A percentile compares a stretch with the other conserved stretches of the same genome.
Evolutionary conservation across 2,888 invertebrate genomes (phyloP).

Genomic region (Notodromas monacha): DNA sequence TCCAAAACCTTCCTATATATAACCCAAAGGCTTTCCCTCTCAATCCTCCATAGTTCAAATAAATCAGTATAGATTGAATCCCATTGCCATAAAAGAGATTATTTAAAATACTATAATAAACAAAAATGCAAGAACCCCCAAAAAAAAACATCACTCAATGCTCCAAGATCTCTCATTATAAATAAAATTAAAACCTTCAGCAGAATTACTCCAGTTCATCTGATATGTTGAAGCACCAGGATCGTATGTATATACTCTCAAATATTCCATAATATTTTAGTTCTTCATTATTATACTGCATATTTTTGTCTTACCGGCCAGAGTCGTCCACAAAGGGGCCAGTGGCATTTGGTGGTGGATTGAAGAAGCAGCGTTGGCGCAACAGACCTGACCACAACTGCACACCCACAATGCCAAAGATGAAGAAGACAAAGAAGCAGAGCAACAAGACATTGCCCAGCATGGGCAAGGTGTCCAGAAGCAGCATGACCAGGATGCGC

Average conservation of each 20-base stretch:
- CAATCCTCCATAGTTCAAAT: too few relatives aligned
- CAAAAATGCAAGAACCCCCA: too few relatives aligned
- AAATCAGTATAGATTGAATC: too few relatives aligned
- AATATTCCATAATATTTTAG: too few relatives aligned
- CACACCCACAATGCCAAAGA: constrained; percentile 96
- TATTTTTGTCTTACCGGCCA: too few relatives aligned
- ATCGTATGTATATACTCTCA: too few relatives aligned
- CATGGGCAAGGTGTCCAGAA: constrained; percentile 95
- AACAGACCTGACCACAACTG: constrained; percentile 96
- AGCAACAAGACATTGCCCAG: constrained; percentile 76
- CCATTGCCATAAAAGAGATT: too few relatives aligned
- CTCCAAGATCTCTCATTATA: constrained; percentile 11
- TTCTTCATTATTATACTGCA: too few relatives aligned
- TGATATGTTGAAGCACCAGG: constrained; percentile 1
- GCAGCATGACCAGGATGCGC: constrained; percentile 88
- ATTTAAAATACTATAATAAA: too few relatives aligned
- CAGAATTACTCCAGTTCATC: not conserved
- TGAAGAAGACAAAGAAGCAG: constrained; percentile 99
- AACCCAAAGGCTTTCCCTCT: too few relatives aligned
- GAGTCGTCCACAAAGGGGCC: not conserved
- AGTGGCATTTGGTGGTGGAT: constrained; percentile 22
- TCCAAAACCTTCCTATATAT: too few relatives aligned
- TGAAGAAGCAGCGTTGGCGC: constrained; percentile 62
- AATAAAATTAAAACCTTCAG: not conserved
- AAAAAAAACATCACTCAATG: not conserved